Percentiles rank a stretch among this genome's conserved stretches.
Evolutionary conservation across 2,888 invertebrate genomes (phyloP).

Genomic region (Orgyia antiqua): DNA sequence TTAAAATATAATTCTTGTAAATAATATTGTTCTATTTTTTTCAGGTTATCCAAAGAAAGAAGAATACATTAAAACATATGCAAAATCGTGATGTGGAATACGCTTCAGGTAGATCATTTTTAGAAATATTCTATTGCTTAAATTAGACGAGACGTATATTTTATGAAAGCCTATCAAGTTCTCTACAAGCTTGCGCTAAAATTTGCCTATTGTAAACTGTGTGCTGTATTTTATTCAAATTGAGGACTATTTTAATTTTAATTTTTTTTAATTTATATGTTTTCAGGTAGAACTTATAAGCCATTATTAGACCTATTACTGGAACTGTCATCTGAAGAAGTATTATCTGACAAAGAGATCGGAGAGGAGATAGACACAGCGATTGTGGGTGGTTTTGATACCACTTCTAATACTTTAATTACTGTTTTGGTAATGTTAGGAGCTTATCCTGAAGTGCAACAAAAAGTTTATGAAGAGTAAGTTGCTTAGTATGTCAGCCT

Average conservation of each 20-base stretch:
- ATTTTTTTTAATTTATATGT: too few species aligned
- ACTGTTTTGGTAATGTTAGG: background rate
- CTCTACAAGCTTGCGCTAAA: too few species aligned
- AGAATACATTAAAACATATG: background rate
- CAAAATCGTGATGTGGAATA: background rate
- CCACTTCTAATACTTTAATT: background rate
- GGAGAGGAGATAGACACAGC: background rate
- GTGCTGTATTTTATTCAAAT: too few species aligned
- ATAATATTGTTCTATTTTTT: background rate
- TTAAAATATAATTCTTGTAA: background rate
- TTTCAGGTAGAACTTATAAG: background rate
- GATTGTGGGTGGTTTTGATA: background rate
- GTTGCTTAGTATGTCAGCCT: background rate
- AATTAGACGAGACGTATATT: too few species aligned
- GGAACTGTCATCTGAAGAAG: background rate
- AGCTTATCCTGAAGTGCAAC: background rate
- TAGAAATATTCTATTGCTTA: too few species aligned
- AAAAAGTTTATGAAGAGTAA: background rate
- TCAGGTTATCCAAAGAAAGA: background rate
- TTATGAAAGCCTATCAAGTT: too few species aligned
- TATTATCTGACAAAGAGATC: background rate
- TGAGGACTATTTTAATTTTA: too few species aligned
- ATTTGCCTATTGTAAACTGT: too few species aligned
- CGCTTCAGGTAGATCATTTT: background rate
- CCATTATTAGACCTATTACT: background rate